These are phyloP conservation scores for Amphimallon solstitiale DNA, from an alignment of 2,888 invertebrate species.

Conservation along the genomic window DNA sequence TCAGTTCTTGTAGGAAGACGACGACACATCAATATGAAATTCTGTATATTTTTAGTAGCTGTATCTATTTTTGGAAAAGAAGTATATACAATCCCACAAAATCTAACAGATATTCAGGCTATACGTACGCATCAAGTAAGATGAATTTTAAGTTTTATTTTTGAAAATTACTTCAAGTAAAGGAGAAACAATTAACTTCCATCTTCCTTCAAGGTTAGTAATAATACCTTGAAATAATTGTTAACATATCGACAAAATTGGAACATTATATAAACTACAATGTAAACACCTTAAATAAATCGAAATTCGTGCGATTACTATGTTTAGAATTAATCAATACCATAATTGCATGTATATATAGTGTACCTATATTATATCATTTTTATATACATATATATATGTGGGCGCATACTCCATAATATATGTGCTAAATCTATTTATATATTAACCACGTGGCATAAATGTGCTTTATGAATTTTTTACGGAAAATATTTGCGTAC, in stretches of 20 bases:
- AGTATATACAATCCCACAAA: slow-evolving; percentile 52
- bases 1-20: slow-evolving; percentile 46
- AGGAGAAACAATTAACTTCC: too few species aligned
- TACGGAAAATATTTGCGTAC: slow-evolving; percentile 15
- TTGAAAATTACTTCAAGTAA: too few species aligned
- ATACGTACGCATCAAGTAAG: neutral
- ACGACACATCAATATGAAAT: slow-evolving; percentile 52
- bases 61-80: slow-evolving; percentile 52
- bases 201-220: too few species aligned
- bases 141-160: neutral
- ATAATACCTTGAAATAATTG: too few species aligned
- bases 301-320: neutral
- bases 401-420: neutral
- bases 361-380: too few species aligned
- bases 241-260: neutral
- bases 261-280: too few species aligned
- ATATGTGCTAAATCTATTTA: slow-evolving; percentile 22
- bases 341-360: too few species aligned
- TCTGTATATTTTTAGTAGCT: slow-evolving; percentile 53
- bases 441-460: slow-evolving; percentile 31
- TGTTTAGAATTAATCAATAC: neutral
- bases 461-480: slow-evolving; percentile 19
- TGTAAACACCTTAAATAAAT: neutral
- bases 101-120: slow-evolving; percentile 43
- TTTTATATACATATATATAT: too few species aligned